Base-by-base conservation (phyloP, 2,113 vertebrate genomes). In the Rana temporaria region DNA sequence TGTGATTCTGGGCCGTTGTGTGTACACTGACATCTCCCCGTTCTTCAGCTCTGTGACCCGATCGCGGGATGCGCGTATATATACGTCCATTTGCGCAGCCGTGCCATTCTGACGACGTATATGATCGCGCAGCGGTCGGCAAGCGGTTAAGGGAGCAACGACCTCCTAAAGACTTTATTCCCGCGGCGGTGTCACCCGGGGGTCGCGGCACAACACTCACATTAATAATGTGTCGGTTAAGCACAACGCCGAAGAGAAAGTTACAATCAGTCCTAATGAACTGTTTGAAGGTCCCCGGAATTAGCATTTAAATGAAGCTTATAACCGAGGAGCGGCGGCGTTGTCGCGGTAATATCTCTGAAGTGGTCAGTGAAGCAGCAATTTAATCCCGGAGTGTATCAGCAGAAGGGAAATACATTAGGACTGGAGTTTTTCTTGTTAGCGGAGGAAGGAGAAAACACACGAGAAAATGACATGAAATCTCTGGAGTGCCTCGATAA, bases 221-320 rank as follows among this genome's bases (percentile, higher is more conserved):
- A 63, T 63, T 63, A 24, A 63, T 63, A 63, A 63, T 12, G 20
- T 24, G n/a, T 63, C 60, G 20, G 15, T 63, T 63, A 63, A 63
- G 20, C 60, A 14, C 60, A 20, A 11, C 15, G 20, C 3, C 14
- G 60, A 26, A 24, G 60, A 24, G 20, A 26, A 48, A 52, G 4
- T 11, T 12, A 71, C 69, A 24, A 71, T 70, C 42, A 20, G 20
- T 15, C 14, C 69, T 26, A 55, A 22, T 55, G 17, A 71, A 24
- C 20, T 53, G 42, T 26, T 42, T 55, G 69, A 24, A 55, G 69
- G 42, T 52, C n/a, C 20, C n/a, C 17, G 48, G 42, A 24, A 71
- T 71, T 71, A 71, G 69, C 69, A 71, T 71, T 71, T 71, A 71
- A 71, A 71, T 71, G 48, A 71, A 52, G 12, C 20, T 22, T 55